Percentiles rank a stretch among this genome's conserved stretches.
Conservation (phyloP, 2,888 invertebrate genomes). For the Andricus curvator region DNA sequence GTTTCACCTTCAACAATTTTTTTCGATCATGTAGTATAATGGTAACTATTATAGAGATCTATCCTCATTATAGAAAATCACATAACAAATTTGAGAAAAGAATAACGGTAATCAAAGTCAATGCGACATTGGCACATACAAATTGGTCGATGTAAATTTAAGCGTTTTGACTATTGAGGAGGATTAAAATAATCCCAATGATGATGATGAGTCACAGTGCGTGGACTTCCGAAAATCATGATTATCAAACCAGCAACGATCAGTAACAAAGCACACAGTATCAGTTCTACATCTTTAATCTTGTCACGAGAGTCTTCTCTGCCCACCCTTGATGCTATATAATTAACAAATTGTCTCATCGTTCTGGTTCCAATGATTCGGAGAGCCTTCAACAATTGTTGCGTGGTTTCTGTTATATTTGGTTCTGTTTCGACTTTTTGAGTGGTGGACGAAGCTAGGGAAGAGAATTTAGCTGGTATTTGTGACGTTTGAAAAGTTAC, state of each 20-base stretch:
- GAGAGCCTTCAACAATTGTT: constrained; percentile 86
- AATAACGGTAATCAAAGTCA: not conserved
- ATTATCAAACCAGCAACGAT: constrained; percentile 88
- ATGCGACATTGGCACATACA: not conserved
- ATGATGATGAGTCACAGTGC: constrained; percentile 86
- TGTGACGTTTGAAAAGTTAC: constrained; percentile 70
- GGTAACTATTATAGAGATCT: not conserved
- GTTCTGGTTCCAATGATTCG: constrained; percentile 83
- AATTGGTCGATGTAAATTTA: not conserved
- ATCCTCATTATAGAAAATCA: not conserved
- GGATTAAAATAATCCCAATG: constrained; percentile 95
- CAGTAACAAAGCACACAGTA: constrained; percentile 88
- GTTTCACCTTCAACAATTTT: not conserved
- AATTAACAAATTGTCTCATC: constrained; percentile 85
- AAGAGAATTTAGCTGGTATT: constrained; percentile 67
- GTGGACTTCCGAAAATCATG: constrained; percentile 85
- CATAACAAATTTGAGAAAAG: not conserved
- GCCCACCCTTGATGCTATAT: constrained; percentile 82
- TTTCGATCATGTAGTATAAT: not conserved
- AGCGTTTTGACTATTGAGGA: constrained; percentile 79
- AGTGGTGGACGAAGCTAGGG: constrained; percentile 57
- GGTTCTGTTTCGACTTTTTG: constrained; percentile 80
- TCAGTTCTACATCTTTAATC: constrained; percentile 87
- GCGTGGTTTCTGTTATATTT: constrained; percentile 85
- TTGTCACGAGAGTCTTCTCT: constrained; percentile 80